A percentile compares a stretch with the other conserved stretches of the same genome.
phyloP scores from a whole-genome alignment of 2,113 vertebrate species.

The Ascaphus truei region DNA sequence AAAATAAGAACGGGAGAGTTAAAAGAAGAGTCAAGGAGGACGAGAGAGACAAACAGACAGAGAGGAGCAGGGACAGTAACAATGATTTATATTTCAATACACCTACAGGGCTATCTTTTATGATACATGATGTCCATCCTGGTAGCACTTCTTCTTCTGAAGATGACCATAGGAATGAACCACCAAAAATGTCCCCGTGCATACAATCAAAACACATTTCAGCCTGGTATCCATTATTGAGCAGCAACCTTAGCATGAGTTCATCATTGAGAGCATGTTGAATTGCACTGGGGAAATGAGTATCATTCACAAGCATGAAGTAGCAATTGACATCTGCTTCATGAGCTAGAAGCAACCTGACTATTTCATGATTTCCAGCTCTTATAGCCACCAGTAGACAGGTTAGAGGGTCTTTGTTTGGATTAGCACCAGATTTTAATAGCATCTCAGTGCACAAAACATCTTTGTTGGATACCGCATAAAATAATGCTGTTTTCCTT shows the following conservation, averaged over 20 bases:
- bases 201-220: conserved; percentile 79
- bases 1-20: too few relatives aligned
- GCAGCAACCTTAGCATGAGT: conserved; percentile 79
- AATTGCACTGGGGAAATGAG: conserved; percentile 75
- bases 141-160: conserved; percentile 52
- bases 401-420: conserved; percentile 77
- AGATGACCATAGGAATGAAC: conserved; percentile 58
- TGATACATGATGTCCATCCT: conserved; percentile 56
- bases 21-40: too few relatives aligned
- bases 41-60: too few relatives aligned
- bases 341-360: conserved; percentile 66
- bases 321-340: conserved; percentile 80
- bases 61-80: too few relatives aligned
- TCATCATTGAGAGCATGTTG: conserved; percentile 84
- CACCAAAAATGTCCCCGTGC: conserved; percentile 65
- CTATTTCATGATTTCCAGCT: conserved; percentile 71
- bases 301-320: conserved; percentile 78
- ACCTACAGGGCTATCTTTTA: conserved; percentile 65
- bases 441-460: conserved; percentile 66
- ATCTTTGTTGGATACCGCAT: conserved; percentile 77
- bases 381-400: conserved; percentile 82
- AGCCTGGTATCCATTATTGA: conserved; percentile 76
- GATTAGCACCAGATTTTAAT: conserved; percentile 67
- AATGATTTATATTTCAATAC: too few relatives aligned
- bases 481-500: conserved; percentile 71